Evolutionary conservation across 2,797 vertebrate species (phyloP), one percentile per base, ranked within the genome.

Genomic region (Leuciscus waleckii): DNA sequence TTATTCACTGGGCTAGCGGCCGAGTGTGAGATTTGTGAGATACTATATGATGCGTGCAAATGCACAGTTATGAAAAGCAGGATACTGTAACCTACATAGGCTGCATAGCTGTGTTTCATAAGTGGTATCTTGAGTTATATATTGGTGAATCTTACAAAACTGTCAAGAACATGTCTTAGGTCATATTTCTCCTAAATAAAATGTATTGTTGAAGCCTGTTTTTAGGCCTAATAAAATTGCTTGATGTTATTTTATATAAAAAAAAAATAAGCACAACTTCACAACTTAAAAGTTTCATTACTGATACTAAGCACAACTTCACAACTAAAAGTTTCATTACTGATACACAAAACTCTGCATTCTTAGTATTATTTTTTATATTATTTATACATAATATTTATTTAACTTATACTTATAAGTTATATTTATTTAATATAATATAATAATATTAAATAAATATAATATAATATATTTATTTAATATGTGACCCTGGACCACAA

Each of bases 51-150:
- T 7, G 23, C 3, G 29, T 76, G 63, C 11, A 43, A 56, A 77
- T 37, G 41, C 17, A 2, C 82, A 69, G 58, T 51, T 83, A 75
- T 83, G 70, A 74, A 74, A 82, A 73, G 4, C 69, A 82, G 39
- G 73, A 46, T 11, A 70, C 1, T 71, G 32, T 86, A 73, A 67
- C 54, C 23, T 46, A 63, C 54, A 75, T 75, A 49, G 14, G 29
- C 51, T 65, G 46, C 74, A 70, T 32, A 54, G 26, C 23, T 32
- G 35, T 19, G 54, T 37, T 56, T 68, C 23, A 26, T 82, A 49
- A 37, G 56, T 41, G 16, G 14, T 70, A 29, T 41, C 51, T 69
- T 54, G 39, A 43, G 51, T 49, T 41, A 54, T 32, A 32, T 3
- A 13, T 26, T n/a, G 49, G n/a, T 39, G 32, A 58, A 76, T 29